A percentile compares a stretch with the other conserved stretches of the same genome.
Evolutionary conservation across 2,888 invertebrate genomes (phyloP).

Genomic region (Melipona beecheii): DNA sequence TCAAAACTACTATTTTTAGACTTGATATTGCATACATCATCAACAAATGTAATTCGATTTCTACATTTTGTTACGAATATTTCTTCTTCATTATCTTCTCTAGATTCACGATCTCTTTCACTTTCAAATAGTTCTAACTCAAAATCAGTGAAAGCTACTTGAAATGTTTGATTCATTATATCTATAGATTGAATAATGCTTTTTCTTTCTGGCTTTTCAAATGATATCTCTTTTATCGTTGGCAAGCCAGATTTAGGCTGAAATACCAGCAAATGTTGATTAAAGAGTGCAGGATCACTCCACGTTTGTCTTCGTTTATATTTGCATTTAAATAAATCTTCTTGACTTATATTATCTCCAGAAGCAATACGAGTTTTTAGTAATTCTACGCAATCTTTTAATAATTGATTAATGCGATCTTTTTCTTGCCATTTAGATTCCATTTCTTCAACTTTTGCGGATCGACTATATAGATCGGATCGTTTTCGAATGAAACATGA

Average conservation of each 20-base stretch:
- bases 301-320: slow-evolving; percentile 80
- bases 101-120: slow-evolving; percentile 66
- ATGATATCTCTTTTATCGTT: slow-evolving; percentile 71
- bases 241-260: slow-evolving; percentile 50
- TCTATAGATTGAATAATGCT: slow-evolving; percentile 73
- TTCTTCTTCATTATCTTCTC: slow-evolving; percentile 56
- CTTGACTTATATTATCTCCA: slow-evolving; percentile 56
- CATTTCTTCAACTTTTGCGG: slow-evolving; percentile 75
- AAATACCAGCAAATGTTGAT: slow-evolving; percentile 35
- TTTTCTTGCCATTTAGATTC: slow-evolving; percentile 76
- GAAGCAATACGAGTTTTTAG: slow-evolving; percentile 78
- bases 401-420: slow-evolving; percentile 74
- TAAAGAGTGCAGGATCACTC: slow-evolving; percentile 74
- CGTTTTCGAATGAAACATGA: neutral
- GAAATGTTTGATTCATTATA: slow-evolving; percentile 69
- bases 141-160: slow-evolving; percentile 80
- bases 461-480: slow-evolving; percentile 26
- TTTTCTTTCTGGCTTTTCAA: slow-evolving; percentile 51
- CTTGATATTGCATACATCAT: slow-evolving; percentile 38
- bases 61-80: slow-evolving; percentile 35
- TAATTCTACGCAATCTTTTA: slow-evolving; percentile 79
- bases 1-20: slow-evolving; percentile 75
- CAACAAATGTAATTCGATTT: slow-evolving; percentile 51
- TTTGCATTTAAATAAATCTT: slow-evolving; percentile 62
- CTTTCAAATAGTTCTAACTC: slow-evolving; percentile 81